These are phyloP conservation scores for Rhinatrema bivittatum DNA, from an alignment of 2,797 vertebrate genomes.

Conservation along the genomic window DNA sequence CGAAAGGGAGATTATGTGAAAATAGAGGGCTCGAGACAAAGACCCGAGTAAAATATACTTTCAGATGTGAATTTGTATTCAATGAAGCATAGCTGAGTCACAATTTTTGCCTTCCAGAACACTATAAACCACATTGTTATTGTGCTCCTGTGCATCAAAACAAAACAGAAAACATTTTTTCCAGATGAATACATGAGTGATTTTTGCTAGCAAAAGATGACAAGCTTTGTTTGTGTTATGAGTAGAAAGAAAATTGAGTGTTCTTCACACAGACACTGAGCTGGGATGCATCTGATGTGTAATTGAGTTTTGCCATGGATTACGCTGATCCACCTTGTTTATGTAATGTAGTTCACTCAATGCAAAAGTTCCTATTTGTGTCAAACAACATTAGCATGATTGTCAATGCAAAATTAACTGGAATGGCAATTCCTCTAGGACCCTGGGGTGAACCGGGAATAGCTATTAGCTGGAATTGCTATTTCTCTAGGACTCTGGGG, in stretches of 20 bases:
- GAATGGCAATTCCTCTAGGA: slow-evolving; percentile 31
- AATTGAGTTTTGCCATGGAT: slow-evolving; percentile 5
- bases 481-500: slow-evolving; percentile 30
- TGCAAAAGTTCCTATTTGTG: slow-evolving; percentile 19
- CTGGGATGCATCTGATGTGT: background rate
- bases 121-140: no score
- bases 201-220: background rate
- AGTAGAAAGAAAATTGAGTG: background rate
- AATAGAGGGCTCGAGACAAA: no score
- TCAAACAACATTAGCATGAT: slow-evolving; percentile 43
- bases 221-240: background rate
- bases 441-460: slow-evolving; percentile 42
- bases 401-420: slow-evolving; percentile 47
- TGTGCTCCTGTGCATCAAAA: no score
- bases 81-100: no score
- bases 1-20: no score
- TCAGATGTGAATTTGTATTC: no score
- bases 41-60: no score
- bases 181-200: background rate
- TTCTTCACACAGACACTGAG: background rate
- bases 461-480: slow-evolving; percentile 15
- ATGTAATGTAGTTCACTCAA: slow-evolving; percentile 15
- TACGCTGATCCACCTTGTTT: slow-evolving; percentile 26
- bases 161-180: background rate
- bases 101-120: no score